These are phyloP conservation scores for Ostrea denselamellosa DNA, from an alignment of 1,140 invertebrate genomes.

Conservation along the genomic window DNA sequence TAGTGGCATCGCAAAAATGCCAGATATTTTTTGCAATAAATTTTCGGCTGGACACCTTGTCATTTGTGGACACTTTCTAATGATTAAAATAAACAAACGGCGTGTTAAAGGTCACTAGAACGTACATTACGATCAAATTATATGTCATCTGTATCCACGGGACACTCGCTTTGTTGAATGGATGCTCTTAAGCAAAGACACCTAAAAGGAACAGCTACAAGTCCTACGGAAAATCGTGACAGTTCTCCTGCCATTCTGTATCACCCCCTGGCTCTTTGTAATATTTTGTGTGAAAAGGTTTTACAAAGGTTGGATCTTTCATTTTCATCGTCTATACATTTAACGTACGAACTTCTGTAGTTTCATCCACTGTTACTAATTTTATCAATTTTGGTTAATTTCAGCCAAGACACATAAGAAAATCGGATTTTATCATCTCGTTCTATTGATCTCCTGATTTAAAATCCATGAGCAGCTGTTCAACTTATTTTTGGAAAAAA, in stretches of 20 bases:
- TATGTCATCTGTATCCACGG: not conserved
- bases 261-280: not conserved
- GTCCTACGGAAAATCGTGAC: slow-evolving; percentile 24
- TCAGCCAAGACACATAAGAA: too few species aligned
- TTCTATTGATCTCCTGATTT: too few species aligned
- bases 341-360: not conserved
- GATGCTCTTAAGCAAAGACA: not conserved
- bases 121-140: not conserved
- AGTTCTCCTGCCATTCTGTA: not conserved
- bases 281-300: slow-evolving; percentile 2
- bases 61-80: slow-evolving; percentile 14
- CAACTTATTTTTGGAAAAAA: too few species aligned
- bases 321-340: not conserved
- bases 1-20: not conserved
- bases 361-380: too few species aligned
- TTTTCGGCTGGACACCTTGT: slow-evolving; percentile 9
- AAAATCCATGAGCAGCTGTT: too few species aligned
- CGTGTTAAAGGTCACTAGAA: slow-evolving; percentile 6
- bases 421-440: too few species aligned
- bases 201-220: not conserved
- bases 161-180: not conserved
- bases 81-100: slow-evolving; percentile 23
- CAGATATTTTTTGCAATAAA: not conserved
- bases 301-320: not conserved
- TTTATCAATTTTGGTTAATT: too few species aligned